These are phyloP conservation scores for Allolobophora icterica DNA, from an alignment of 2,888 invertebrate species.

Conservation along the genomic window DNA sequence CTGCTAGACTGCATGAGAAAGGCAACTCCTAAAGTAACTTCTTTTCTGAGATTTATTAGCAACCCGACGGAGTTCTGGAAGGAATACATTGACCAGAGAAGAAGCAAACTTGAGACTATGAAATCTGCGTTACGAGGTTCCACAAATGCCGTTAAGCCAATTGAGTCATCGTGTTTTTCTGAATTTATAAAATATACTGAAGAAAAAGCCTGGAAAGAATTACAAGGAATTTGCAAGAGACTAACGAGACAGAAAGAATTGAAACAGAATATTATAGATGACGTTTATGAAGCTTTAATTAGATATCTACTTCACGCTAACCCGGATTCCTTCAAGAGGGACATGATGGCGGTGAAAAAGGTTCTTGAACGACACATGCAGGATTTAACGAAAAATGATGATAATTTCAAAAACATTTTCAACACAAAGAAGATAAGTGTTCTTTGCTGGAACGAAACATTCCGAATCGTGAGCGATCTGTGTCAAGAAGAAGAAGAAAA, in stretches of 20 bases:
- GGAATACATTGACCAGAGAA: not conserved
- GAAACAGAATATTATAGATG: not conserved
- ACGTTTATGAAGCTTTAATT: not conserved
- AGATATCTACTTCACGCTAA: not conserved
- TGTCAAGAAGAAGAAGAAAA: not conserved
- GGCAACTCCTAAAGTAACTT: not conserved
- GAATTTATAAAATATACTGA: not conserved
- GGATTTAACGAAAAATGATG: not conserved
- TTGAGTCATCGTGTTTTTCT: not conserved
- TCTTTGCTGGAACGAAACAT: not conserved
- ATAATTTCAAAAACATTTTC: not conserved
- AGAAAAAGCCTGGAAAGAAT: not conserved
- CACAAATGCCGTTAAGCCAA: not conserved
- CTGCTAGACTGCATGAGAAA: not conserved
- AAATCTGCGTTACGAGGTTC: not conserved
- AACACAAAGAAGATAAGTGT: not conserved
- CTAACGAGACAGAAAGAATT: not conserved
- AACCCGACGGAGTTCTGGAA: not conserved
- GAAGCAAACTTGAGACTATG: not conserved
- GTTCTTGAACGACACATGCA: not conserved
- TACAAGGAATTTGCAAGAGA: not conserved
- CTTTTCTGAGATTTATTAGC: not conserved
- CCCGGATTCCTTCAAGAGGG: not conserved
- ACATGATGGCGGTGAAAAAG: not conserved
- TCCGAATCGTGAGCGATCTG: constrained; percentile 4